These are phyloP conservation scores for Bembecia ichneumoniformis DNA, from an alignment of 2,888 invertebrate species.

Conservation along the genomic window DNA sequence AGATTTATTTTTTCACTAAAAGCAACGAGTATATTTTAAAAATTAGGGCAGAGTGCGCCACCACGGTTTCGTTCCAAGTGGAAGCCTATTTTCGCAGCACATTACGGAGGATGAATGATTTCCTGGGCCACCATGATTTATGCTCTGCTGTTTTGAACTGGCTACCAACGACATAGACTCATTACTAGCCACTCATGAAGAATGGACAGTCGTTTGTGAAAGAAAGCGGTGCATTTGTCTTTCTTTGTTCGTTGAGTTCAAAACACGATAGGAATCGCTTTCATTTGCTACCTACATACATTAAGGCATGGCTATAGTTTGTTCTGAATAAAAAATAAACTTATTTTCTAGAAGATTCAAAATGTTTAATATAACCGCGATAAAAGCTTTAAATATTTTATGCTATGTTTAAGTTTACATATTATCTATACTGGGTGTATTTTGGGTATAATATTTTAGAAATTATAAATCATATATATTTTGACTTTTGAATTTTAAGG, in stretches of 20 bases:
- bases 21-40: conserved; percentile 43
- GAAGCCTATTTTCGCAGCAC: conserved; percentile 71
- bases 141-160: conserved; percentile 35
- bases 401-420: no score
- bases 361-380: no score
- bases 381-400: no score
- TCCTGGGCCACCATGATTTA: conserved; percentile 67
- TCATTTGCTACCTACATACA: neutral
- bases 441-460: no score
- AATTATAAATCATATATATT: no score
- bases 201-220: conserved; percentile 57
- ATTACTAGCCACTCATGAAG: conserved; percentile 46
- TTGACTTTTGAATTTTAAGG: no score
- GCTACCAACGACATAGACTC: conserved; percentile 44
- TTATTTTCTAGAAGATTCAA: neutral
- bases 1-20: conserved; percentile 46
- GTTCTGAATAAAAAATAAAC: no score
- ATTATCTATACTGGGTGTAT: no score
- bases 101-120: conserved; percentile 70
- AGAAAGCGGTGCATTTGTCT: conserved; percentile 56
- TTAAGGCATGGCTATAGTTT: no score
- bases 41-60: conserved; percentile 52
- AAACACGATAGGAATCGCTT: conserved; percentile 25
- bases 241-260: conserved; percentile 50
- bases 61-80: conserved; percentile 36